A percentile compares a stretch with the other conserved stretches of the same genome.
phyloP scores from a whole-genome alignment of 2,113 vertebrate genomes.

The Hystrix cristata region DNA sequence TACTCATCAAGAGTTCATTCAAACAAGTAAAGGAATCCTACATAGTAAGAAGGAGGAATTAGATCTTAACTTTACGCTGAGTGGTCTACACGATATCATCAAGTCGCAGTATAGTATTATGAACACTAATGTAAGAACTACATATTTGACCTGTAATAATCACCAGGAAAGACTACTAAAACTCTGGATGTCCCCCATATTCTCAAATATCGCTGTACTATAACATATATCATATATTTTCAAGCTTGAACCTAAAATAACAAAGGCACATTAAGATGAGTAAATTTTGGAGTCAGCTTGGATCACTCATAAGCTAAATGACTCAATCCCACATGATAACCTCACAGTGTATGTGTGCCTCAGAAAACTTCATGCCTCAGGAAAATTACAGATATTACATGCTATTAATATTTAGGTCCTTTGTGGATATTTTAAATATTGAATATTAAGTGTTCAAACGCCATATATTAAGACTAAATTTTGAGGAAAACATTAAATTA shows the following conservation, averaged over 20 bases:
- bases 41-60: background rate
- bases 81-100: conserved; percentile 54
- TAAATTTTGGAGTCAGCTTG: background rate
- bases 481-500: background rate
- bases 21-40: background rate
- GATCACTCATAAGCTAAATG: background rate
- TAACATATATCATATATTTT: background rate
- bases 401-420: background rate
- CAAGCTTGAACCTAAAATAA: background rate
- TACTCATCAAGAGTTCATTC: background rate
- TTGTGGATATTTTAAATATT: background rate
- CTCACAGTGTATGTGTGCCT: background rate
- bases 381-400: conserved; percentile 1
- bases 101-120: conserved; percentile 75
- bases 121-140: background rate
- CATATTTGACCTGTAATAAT: background rate
- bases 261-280: background rate
- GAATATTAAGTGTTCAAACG: conserved; percentile 26
- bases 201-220: background rate
- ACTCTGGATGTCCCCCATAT: background rate
- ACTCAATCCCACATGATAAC: background rate
- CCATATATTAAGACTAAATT: background rate
- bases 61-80: conserved; percentile 38
- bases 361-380: background rate
- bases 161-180: background rate